Evolutionary conservation across 2,797 vertebrate species (phyloP).

Genomic region (Tadarida brasiliensis): DNA sequence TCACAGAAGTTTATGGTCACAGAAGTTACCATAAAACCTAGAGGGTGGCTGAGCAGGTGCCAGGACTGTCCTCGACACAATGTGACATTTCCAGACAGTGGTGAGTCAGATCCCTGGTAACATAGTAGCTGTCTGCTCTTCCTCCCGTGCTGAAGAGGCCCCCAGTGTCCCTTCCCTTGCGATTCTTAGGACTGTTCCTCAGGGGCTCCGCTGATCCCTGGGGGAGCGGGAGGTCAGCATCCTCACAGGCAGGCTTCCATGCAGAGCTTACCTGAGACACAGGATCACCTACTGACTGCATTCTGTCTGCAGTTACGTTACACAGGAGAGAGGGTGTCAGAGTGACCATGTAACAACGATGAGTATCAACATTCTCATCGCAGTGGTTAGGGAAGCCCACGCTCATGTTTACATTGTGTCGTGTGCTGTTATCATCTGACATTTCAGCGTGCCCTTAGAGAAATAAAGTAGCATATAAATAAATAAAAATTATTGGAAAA

Average conservation of each 20-base stretch:
- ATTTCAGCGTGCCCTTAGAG: conserved; percentile 74
- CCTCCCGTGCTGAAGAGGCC: conserved; percentile 33
- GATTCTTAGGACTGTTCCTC: conserved; percentile 55
- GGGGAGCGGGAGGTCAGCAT: background rate
- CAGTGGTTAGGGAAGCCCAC: conserved; percentile 56
- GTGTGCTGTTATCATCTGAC: conserved; percentile 71
- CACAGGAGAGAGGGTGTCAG: conserved; percentile 62
- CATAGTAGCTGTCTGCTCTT: conserved; percentile 56
- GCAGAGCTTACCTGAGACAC: conserved; percentile 26
- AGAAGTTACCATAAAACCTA: conserved; percentile 6
- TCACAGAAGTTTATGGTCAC: background rate
- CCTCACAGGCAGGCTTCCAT: background rate
- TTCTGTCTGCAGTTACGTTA: conserved; percentile 29
- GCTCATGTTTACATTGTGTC: conserved; percentile 72
- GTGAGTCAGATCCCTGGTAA: conserved; percentile 33
- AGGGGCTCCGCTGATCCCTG: conserved; percentile 48
- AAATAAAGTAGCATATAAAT: conserved; percentile 80
- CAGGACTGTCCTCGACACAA: background rate
- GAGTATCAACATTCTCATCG: conserved; percentile 64
- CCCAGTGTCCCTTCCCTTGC: conserved; percentile 18
- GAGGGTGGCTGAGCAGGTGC: conserved; percentile 13
- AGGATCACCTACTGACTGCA: conserved; percentile 61
- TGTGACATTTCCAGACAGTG: background rate
- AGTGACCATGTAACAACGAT: conserved; percentile 68
- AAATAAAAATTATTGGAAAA: background rate